Evolutionary conservation across 2,888 invertebrate species (phyloP), one percentile per base, ranked within the genome.

Genomic region (Spilosoma lubricipeda): DNA sequence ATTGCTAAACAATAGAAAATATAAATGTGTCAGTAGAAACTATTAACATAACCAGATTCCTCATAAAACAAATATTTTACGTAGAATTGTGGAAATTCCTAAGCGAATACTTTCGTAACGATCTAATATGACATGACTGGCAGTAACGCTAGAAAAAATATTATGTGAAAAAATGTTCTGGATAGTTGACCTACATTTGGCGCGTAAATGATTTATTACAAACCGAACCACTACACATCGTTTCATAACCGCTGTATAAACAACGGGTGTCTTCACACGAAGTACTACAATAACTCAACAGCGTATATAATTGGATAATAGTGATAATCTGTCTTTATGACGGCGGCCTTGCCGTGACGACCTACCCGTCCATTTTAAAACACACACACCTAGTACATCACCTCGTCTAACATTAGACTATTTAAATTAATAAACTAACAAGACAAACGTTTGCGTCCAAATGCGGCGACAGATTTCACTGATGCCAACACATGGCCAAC

Each of bases 291-390:
- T 90, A 91, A 90, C 89, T 90, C 89, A 86, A 88, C 89, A 88
- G 87, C 89, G 88, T 88, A 86, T 87, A 90, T 94, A 94, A 94
- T 94, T 94, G 94, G 93, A 94, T 94, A 92, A 93, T 89, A 86
- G 90, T 87, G 88, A 87, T 94, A 93, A 94, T 94, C 91, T 90
- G 87, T 87, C 87, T 87, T 82, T 87, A 82, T 70, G 81, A 77
- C 69, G 59, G 85, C 89, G 92, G 90, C 94, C 94, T 93, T 94
- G 93, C 84, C 79, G 78, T 82, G 89, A 86, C 86, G 88, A 23
- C 33, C 80, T 79, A 80, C 79, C 77, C 79, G 83, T 73, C 78
- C 84, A 74, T 77, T 72, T 83, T 78, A 68, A 78, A 80, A 77
- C 52, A 74, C 63, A 64, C 52, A 71, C 76, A 33, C 71, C 23